Percentiles rank a stretch among this genome's conserved stretches.
Evolutionary conservation across 2,113 vertebrate species (phyloP).

Genomic region (Solea senegalensis): DNA sequence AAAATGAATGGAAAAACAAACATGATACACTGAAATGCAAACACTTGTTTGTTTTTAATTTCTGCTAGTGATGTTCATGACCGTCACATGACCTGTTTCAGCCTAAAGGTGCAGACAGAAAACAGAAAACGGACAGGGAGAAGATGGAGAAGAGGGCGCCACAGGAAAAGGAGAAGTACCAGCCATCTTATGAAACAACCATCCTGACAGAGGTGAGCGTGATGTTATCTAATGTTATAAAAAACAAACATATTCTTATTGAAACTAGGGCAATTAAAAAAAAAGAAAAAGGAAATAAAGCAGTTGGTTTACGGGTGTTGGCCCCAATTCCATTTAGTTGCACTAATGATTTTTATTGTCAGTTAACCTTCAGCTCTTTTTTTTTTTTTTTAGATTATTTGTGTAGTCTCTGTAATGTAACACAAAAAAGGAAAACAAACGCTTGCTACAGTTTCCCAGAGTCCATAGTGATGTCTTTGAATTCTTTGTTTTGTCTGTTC

Average conservation of each 20-base stretch:
- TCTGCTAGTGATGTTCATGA: background rate
- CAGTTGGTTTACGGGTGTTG: too few relatives aligned
- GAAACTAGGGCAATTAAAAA: too few relatives aligned
- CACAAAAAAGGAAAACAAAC: background rate
- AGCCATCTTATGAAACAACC: constrained; percentile 97
- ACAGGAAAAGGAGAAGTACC: constrained; percentile 98
- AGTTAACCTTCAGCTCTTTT: too few relatives aligned
- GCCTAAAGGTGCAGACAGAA: constrained; percentile 98
- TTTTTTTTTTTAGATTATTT: too few relatives aligned
- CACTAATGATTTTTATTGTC: too few relatives aligned
- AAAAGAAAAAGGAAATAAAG: too few relatives aligned
- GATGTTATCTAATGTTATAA: too few relatives aligned
- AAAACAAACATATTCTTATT: too few relatives aligned
- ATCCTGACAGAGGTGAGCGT: constrained; percentile 94
- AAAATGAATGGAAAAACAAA: background rate
- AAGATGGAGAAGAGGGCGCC: constrained; percentile 98
- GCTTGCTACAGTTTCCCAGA: background rate
- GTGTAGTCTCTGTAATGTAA: too few relatives aligned
- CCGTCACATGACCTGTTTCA: constrained; percentile 53
- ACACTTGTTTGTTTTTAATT: background rate
- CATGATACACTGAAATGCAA: background rate
- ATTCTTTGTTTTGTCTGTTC: background rate
- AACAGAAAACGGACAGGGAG: constrained; percentile 97
- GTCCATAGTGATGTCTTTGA: background rate
- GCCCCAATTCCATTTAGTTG: too few relatives aligned